Evolutionary conservation across 2,113 vertebrate species (phyloP).

Genomic region (Aplodontia rufa): DNA sequence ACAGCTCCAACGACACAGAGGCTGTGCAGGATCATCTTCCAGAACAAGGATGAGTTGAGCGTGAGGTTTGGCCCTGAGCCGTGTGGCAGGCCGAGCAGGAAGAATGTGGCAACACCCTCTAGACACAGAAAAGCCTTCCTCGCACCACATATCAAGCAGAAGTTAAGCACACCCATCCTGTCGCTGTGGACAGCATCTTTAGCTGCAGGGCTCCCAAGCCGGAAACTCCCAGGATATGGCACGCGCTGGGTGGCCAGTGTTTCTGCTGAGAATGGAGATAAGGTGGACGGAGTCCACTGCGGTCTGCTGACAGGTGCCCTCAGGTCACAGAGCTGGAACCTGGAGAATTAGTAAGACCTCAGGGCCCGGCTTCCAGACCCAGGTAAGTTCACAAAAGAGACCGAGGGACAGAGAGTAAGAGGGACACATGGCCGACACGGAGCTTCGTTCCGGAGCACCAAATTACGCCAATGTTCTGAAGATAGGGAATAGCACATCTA

Average conservation of each 20-base stretch:
- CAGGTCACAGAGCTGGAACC: neutral
- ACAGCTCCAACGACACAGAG: neutral
- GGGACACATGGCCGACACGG: rapidly evolving
- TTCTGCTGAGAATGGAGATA: neutral
- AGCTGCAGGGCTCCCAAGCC: too few species aligned
- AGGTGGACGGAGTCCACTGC: rapidly evolving
- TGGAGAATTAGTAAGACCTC: rapidly evolving
- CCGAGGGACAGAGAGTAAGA: rapidly evolving
- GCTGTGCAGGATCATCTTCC: neutral
- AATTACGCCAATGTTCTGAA: neutral
- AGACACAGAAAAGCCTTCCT: neutral
- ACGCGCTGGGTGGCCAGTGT: rapidly evolving
- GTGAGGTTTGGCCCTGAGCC: neutral
- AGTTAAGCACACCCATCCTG: neutral
- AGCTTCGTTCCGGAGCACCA: neutral
- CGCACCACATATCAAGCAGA: neutral
- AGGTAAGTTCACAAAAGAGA: rapidly evolving
- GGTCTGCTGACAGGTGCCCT: too few species aligned
- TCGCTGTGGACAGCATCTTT: neutral
- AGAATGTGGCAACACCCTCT: neutral
- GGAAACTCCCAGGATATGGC: neutral
- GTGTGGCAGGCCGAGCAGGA: neutral
- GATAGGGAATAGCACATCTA: rapidly evolving
- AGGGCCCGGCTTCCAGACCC: rapidly evolving
- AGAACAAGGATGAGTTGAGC: neutral